Evolutionary conservation across 2,113 vertebrate genomes (phyloP).

Genomic region (Myrmophylax atrothorax): DNA sequence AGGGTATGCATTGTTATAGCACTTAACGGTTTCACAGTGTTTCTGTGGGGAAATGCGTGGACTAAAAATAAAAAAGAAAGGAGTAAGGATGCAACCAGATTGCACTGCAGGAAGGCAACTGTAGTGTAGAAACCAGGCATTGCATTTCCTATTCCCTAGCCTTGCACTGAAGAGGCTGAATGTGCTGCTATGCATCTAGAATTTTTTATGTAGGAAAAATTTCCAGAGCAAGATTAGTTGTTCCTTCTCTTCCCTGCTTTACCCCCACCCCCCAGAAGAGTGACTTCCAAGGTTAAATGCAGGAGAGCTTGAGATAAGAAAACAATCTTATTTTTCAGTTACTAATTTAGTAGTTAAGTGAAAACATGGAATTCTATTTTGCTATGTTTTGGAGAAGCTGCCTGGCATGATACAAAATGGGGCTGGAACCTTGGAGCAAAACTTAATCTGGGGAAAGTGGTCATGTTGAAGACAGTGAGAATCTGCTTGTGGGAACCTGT

Average conservation of each 20-base stretch:
- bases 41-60: background rate
- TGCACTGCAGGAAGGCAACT: background rate
- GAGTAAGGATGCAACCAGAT: background rate
- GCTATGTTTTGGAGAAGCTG: background rate
- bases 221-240: background rate
- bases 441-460: background rate
- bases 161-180: background rate
- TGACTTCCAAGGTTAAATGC: background rate
- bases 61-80: background rate
- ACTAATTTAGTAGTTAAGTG: accelerated
- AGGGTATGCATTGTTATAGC: background rate
- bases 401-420: background rate
- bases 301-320: background rate
- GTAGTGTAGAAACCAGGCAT: accelerated
- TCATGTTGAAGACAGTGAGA: accelerated
- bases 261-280: background rate
- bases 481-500: accelerated
- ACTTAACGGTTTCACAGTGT: background rate
- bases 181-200: background rate
- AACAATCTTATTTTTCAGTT: background rate
- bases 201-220: background rate
- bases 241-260: background rate
- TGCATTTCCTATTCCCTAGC: background rate
- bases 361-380: background rate
- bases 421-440: background rate